Evolutionary conservation across 2,113 vertebrate species (phyloP), one percentile per base, ranked within the genome.

Genomic region (Cebidichthys violaceus): DNA sequence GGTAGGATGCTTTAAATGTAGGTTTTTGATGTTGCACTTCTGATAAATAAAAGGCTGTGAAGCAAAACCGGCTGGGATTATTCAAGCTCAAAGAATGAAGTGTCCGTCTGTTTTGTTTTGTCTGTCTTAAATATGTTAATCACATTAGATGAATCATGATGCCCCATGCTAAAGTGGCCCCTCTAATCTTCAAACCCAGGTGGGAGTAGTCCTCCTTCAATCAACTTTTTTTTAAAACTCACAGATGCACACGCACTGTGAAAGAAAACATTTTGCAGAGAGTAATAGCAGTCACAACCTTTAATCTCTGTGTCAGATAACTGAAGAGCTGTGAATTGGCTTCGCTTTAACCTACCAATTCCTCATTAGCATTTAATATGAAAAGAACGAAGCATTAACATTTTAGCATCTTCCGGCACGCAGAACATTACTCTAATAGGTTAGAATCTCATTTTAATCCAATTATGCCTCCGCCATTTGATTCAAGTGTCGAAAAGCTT

Each of bases 361-460:
- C 62, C 82, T 87, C 86, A 90, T 90, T 86, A 86, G 69, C 77
- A 82, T 83, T 52, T 82, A 79, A 80, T 82, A 68, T 75, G 47
- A 87, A 88, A 78, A 85, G 70, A 77, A 81, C 43, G 33, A 0
- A 68, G 84, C 81, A 83, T 84, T 89, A 39, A 83, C 77, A 24
- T 77, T 85, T 82, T 71, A 74, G 75, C 78, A 91, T 89, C 72
- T 86, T 89, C 72, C 65, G 55, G 80, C 74, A 79, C 66, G 81
- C 8, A 69, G 31, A 88, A 90, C 82, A 70, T 78, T 52, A 92
- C 87, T 91, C 82, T 83, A 92, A 92, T 69, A 84, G 86, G 84
- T 89, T 88, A 66, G 90, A 93, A 90, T 87, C 73, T 85, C 59
- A 93, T 92, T 90, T 91, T 74, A 87, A 93, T 93, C 86, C 86